Evolutionary conservation across 2,888 invertebrate genomes (phyloP).

Genomic region (Agrochola macilenta): DNA sequence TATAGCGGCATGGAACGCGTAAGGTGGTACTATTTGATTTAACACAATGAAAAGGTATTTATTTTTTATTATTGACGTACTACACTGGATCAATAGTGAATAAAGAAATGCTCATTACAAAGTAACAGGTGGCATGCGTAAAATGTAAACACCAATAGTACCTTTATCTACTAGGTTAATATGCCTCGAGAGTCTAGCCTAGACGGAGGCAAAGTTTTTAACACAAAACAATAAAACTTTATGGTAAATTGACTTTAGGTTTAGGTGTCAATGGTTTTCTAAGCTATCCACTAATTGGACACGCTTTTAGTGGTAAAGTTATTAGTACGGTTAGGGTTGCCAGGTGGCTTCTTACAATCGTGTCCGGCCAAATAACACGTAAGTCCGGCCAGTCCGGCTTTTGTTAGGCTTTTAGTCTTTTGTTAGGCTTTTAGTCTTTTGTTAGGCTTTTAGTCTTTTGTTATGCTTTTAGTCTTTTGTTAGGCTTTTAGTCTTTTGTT

Average conservation of each 20-base stretch:
- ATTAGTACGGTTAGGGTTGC: slow-evolving; percentile 23
- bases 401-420: too few relatives aligned
- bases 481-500: too few relatives aligned
- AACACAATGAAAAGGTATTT: neutral
- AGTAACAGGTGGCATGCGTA: neutral
- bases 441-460: too few relatives aligned
- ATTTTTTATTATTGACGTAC: slow-evolving; percentile 5
- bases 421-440: too few relatives aligned
- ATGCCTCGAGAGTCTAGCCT: neutral
- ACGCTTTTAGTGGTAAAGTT: slow-evolving; percentile 37
- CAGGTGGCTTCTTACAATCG: too few relatives aligned
- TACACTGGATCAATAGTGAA: neutral
- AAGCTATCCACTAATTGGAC: slow-evolving; percentile 24
- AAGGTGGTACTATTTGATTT: neutral
- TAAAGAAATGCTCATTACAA: slow-evolving; percentile 22
- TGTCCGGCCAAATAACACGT: too few relatives aligned
- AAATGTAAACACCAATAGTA: neutral
- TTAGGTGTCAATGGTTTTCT: slow-evolving; percentile 49
- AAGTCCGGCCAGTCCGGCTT: too few relatives aligned
- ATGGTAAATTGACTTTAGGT: slow-evolving; percentile 28
- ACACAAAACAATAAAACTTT: slow-evolving; percentile 18
- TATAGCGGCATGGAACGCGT: too few relatives aligned
- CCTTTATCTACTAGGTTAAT: neutral
- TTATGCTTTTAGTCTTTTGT: too few relatives aligned
- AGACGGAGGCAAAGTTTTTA: slow-evolving; percentile 1